Conservation (phyloP, 2,797 vertebrate genomes). For the Muscicapa striata region DNA sequence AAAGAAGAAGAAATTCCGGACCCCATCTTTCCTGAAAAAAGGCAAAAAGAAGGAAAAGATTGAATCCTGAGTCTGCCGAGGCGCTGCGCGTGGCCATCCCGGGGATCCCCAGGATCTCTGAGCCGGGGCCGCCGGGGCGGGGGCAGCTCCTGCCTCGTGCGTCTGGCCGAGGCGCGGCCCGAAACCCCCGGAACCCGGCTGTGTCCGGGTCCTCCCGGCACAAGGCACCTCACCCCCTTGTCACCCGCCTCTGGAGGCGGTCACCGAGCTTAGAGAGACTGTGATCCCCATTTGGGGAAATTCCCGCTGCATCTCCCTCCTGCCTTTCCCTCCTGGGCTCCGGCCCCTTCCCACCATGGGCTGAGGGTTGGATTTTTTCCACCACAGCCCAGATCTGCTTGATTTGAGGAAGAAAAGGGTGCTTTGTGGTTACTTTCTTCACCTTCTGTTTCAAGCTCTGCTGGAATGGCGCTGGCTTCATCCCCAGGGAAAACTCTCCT, state of each 20-base stretch:
- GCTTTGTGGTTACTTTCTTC: neutral
- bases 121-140: neutral
- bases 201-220: neutral
- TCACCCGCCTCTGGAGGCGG: neutral
- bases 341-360: neutral
- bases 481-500: neutral
- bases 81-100: neutral
- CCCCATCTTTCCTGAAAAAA: conserved; percentile 96
- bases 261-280: neutral
- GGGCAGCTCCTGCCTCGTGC: neutral
- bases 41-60: conserved; percentile 97
- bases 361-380: neutral
- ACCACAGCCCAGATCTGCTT: neutral
- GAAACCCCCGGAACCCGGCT: neutral
- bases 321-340: neutral
- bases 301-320: neutral
- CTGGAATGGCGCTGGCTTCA: neutral
- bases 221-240: neutral
- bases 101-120: neutral
- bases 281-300: neutral
- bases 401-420: conserved; percentile 35
- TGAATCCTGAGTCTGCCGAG: conserved; percentile 82
- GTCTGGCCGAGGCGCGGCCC: neutral
- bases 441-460: neutral
- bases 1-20: conserved; percentile 99